phyloP scores from a whole-genome alignment of 2,113 vertebrate species.

The Nerophis ophidion region DNA sequence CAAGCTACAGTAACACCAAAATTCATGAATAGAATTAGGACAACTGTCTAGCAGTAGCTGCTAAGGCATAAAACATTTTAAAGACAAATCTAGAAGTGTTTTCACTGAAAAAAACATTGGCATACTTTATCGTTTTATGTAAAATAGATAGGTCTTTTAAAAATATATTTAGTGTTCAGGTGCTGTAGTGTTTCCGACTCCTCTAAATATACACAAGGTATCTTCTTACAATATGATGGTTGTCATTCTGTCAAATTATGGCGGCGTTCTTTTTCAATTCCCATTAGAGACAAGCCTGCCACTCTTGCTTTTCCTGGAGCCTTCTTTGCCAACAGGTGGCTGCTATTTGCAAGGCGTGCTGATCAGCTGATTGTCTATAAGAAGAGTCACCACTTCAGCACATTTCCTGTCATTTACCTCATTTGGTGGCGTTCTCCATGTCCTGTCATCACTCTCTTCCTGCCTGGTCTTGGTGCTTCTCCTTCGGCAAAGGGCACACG shows the following conservation, averaged over 20 bases:
- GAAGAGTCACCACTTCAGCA: conserved; percentile 18
- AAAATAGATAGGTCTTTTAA: too few relatives aligned
- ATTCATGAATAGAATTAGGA: too few relatives aligned
- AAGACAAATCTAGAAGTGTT: too few relatives aligned
- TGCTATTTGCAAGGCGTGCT: conserved; percentile 42
- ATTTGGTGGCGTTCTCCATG: conserved; percentile 7
- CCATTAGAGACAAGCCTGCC: neutral
- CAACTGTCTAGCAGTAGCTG: too few relatives aligned
- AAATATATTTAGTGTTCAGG: too few relatives aligned
- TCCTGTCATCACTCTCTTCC: neutral
- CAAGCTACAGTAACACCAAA: too few relatives aligned
- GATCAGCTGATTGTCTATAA: conserved; percentile 32
- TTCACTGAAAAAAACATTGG: too few relatives aligned
- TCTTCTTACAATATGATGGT: neutral
- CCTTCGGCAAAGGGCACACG: conserved; percentile 6
- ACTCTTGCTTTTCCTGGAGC: conserved; percentile 7
- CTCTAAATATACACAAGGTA: neutral
- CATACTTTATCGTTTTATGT: too few relatives aligned
- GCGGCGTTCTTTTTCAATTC: conserved; percentile 10
- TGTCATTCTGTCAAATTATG: neutral
- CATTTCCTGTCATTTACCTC: conserved; percentile 14
- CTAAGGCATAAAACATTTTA: too few relatives aligned
- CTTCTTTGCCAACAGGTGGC: conserved; percentile 48
- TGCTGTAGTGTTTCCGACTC: too few relatives aligned
- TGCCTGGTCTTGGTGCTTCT: neutral